A percentile compares a stretch with the other conserved stretches of the same genome.
Evolutionary conservation across 2,888 invertebrate species (phyloP).

Genomic region (Alviniconcha strummeri): DNA sequence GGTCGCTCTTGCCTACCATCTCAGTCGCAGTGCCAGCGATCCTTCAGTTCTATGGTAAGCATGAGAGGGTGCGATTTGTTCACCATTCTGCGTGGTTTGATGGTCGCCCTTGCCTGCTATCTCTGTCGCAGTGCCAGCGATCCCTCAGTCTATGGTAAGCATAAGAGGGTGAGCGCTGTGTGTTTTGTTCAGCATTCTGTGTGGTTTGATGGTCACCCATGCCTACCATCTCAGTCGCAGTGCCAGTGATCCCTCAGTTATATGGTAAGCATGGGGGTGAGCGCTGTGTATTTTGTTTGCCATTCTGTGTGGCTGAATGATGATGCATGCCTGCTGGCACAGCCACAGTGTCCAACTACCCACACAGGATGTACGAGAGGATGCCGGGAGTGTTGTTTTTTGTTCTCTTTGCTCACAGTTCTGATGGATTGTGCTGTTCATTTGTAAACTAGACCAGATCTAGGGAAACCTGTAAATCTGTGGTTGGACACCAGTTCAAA

Average conservation of each 20-base stretch:
- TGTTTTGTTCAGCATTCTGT: conserved; percentile 94
- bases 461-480: no score
- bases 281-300: no score
- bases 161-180: conserved; percentile 81
- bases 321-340: no score
- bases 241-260: conserved; percentile 91
- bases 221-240: conserved; percentile 95
- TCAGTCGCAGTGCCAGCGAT: conserved; percentile 94
- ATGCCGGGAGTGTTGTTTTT: no score
- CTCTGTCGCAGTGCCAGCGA: conserved; percentile 94
- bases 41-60: conserved; percentile 89
- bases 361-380: no score
- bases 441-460: no score
- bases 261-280: conserved; percentile 80
- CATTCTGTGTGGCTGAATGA: no score
- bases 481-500: no score
- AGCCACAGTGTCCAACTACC: no score
- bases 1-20: conserved; percentile 91
- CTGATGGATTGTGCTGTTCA: no score
- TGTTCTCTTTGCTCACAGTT: no score
- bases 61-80: conserved; percentile 77
- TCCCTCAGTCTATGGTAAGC: conserved; percentile 88
- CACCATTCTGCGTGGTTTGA: conserved; percentile 93
- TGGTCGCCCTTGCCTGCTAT: conserved; percentile 92
- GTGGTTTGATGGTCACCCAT: conserved; percentile 89